phyloP scores from a whole-genome alignment of 2,888 invertebrate genomes.

The Ernsta delagoae region DNA sequence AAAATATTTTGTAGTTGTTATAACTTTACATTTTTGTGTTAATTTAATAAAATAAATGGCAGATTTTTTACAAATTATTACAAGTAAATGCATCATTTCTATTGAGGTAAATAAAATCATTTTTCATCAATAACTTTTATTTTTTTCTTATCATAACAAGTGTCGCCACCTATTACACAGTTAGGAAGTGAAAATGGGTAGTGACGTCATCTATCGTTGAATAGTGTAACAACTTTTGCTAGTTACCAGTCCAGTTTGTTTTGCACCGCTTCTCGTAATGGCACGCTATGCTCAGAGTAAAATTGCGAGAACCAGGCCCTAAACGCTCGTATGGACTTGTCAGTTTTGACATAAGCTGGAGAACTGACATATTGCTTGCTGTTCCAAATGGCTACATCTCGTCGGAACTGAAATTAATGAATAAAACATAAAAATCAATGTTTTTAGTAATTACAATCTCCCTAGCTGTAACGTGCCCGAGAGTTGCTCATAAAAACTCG shows the following conservation, averaged over 20 bases:
- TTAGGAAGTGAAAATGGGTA: neutral
- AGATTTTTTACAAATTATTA: too few species aligned
- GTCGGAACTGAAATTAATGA: slow-evolving; percentile 88
- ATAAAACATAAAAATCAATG: too few species aligned
- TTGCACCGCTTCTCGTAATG: slow-evolving; percentile 55
- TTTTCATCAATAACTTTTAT: too few species aligned
- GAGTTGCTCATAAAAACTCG: too few species aligned
- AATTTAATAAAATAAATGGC: too few species aligned
- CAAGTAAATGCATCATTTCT: too few species aligned
- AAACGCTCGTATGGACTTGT: slow-evolving; percentile 89
- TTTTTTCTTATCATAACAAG: neutral
- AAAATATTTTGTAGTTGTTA: neutral
- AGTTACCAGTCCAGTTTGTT: slow-evolving; percentile 64
- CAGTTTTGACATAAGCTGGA: slow-evolving; percentile 90
- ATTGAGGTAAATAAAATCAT: too few species aligned
- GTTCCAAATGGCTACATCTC: slow-evolving; percentile 95
- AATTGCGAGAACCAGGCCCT: slow-evolving; percentile 94
- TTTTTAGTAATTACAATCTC: too few species aligned
- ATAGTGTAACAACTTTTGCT: too few species aligned
- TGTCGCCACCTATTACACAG: neutral
- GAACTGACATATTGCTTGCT: slow-evolving; percentile 90
- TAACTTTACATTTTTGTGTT: too few species aligned
- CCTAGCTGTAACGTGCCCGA: too few species aligned
- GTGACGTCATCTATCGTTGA: too few species aligned
- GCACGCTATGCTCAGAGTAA: slow-evolving; percentile 88